Conservation (phyloP, 2,888 invertebrate species). For the Cancer borealis region DNA sequence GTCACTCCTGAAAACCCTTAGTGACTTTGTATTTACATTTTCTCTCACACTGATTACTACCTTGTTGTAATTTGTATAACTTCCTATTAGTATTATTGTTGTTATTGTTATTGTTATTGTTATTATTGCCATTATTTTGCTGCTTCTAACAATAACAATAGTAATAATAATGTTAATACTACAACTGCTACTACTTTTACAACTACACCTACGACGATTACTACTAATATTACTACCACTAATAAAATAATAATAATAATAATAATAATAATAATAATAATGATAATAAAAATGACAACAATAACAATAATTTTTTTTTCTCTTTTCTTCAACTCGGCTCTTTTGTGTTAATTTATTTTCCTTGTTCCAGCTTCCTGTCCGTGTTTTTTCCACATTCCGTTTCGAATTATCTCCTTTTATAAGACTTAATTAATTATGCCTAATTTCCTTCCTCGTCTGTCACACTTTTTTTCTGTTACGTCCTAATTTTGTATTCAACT, state of each 20-base stretch:
- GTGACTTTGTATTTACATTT: too few relatives aligned
- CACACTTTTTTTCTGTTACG: neutral
- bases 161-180: too few relatives aligned
- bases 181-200: neutral
- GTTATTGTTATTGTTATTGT: too few relatives aligned
- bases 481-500: neutral
- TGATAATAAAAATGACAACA: neutral
- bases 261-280: neutral
- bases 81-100: too few relatives aligned
- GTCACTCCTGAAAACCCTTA: too few relatives aligned
- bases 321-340: neutral
- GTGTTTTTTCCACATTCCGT: neutral
- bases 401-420: neutral
- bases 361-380: neutral
- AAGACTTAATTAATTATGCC: conserved; percentile 1
- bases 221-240: neutral
- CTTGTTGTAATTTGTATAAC: too few relatives aligned
- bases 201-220: neutral
- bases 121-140: too few relatives aligned
- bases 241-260: neutral
- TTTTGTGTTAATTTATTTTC: neutral
- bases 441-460: neutral
- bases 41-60: too few relatives aligned
- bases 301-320: neutral
- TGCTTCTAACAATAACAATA: too few relatives aligned